Conservation (phyloP, 2,888 invertebrate species). For the Lordiphosa andalusiaca region DNA sequence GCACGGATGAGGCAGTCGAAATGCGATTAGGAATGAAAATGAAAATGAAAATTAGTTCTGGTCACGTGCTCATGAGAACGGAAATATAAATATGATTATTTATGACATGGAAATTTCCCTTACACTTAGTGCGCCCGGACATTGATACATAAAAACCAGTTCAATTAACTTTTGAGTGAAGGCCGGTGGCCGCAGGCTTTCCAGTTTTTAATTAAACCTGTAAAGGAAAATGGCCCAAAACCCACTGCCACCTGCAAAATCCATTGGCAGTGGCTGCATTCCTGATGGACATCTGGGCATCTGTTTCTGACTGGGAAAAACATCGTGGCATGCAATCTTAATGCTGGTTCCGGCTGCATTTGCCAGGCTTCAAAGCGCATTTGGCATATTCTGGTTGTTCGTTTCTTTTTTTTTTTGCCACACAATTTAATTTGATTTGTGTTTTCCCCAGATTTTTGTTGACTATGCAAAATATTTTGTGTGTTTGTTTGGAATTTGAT, state of each 20-base stretch:
- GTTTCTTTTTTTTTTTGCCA: constrained; percentile 21
- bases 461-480: constrained; percentile 42
- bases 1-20: constrained; percentile 35
- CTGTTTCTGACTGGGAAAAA: constrained; percentile 56
- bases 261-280: constrained; percentile 67
- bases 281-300: constrained; percentile 62
- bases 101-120: constrained; percentile 23
- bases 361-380: constrained; percentile 44
- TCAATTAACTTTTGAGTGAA: constrained; percentile 64
- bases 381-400: constrained; percentile 13
- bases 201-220: constrained; percentile 62
- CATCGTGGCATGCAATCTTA: constrained; percentile 10
- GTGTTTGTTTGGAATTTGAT: constrained; percentile 42
- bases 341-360: constrained; percentile 18
- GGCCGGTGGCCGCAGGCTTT: constrained; percentile 40
- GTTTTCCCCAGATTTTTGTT: constrained; percentile 26
- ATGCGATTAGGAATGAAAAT: constrained; percentile 75
- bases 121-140: too few species aligned
- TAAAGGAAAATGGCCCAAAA: constrained; percentile 4
- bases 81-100: constrained; percentile 36
- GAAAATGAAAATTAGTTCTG: constrained; percentile 80
- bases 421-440: constrained; percentile 56
- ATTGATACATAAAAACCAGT: constrained; percentile 18
- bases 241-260: constrained; percentile 26
- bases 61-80: constrained; percentile 77